A percentile compares a stretch with the other conserved stretches of the same genome.
phyloP scores from a whole-genome alignment of 2,797 vertebrate genomes.

The Halcyon leucocephala region DNA sequence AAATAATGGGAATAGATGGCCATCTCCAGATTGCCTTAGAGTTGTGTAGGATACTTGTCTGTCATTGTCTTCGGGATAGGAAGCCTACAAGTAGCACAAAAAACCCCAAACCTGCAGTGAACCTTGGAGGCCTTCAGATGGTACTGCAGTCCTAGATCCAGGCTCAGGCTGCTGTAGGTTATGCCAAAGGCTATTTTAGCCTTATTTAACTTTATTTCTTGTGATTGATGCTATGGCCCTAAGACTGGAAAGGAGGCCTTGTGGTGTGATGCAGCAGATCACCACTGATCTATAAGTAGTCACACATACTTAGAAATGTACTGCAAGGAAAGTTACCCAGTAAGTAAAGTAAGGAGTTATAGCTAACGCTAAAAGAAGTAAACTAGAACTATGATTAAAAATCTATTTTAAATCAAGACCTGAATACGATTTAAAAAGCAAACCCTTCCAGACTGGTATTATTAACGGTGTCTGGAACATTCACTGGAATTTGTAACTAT shows the following conservation, averaged over 20 bases:
- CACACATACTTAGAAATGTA: neutral
- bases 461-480: neutral
- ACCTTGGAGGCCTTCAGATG: neutral
- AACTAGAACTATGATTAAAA: neutral
- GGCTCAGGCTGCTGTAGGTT: neutral
- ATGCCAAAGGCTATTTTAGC: neutral
- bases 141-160: neutral
- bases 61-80: neutral
- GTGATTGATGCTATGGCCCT: neutral
- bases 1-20: neutral
- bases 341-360: neutral
- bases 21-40: neutral
- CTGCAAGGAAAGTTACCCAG: neutral
- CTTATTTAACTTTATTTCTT: neutral
- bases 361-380: neutral
- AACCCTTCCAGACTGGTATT: neutral
- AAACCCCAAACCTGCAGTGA: neutral
- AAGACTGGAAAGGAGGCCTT: neutral
- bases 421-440: neutral
- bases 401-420: neutral
- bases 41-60: neutral
- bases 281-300: neutral
- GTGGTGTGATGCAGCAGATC: neutral
- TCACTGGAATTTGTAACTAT: neutral
- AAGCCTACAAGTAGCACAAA: neutral